phyloP scores from a whole-genome alignment of 92 coral and sea anemone species.

The Heteractis magnifica region DNA sequence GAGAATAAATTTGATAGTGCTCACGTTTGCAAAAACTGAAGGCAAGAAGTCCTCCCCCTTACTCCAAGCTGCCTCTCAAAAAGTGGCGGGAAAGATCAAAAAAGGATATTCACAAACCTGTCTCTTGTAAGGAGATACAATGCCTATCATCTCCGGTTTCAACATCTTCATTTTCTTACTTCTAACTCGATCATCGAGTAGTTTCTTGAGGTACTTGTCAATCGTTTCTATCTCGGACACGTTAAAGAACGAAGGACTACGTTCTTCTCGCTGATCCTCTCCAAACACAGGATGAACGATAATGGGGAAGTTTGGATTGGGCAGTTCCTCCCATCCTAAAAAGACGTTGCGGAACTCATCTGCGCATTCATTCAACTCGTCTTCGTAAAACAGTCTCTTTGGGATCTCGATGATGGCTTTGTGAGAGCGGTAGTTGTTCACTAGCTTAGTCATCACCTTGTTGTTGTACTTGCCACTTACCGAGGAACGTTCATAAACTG shows the following conservation, averaged over 20 bases:
- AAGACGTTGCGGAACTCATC: slow-evolving; percentile 61
- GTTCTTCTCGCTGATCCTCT: slow-evolving; percentile 67
- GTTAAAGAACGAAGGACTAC: slow-evolving; percentile 80
- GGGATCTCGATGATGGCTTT: slow-evolving; percentile 70
- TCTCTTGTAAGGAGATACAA: slow-evolving; percentile 75
- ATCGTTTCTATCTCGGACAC: slow-evolving; percentile 80
- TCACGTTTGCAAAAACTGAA: too few species aligned
- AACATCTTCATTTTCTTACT: slow-evolving; percentile 52
- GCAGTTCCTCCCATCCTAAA: slow-evolving; percentile 78
- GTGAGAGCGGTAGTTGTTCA: slow-evolving; percentile 90
- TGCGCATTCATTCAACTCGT: slow-evolving; percentile 67
- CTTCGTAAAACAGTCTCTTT: slow-evolving; percentile 64
- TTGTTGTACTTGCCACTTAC: slow-evolving; percentile 36
- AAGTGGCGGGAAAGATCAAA: too few species aligned
- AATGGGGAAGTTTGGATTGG: slow-evolving; percentile 62
- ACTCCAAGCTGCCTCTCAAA: too few species aligned
- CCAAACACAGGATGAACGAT: slow-evolving; percentile 77
- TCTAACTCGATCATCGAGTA: slow-evolving; percentile 66
- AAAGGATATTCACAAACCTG: slow-evolving; percentile 60
- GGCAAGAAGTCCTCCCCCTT: too few species aligned
- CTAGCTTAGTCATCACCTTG: slow-evolving; percentile 66
- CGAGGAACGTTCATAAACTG: slow-evolving; percentile 46
- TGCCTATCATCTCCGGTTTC: slow-evolving; percentile 75
- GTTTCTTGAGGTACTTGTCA: slow-evolving; percentile 69
- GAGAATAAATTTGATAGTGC: too few species aligned